Base-by-base conservation (phyloP, 2,797 vertebrate species). In the Petrocephalus sullivani region DNA sequence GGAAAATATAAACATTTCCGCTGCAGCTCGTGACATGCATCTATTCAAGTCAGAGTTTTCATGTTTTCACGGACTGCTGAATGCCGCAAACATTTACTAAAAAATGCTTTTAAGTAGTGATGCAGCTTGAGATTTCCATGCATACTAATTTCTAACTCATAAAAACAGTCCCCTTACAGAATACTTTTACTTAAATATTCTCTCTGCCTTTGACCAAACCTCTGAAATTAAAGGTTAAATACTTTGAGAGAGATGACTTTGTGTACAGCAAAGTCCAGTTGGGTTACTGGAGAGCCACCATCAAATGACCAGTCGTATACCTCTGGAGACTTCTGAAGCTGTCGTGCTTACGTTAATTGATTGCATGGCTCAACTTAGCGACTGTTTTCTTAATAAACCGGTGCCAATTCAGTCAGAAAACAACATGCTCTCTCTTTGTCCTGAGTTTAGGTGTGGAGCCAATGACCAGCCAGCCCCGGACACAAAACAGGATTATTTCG, bases 401-500 rank as follows among this genome's bases (percentile, higher is more conserved):
- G 78, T 61, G 58, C 7, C 1, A 6, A 78, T 46, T 78, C 12
- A 0, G 37, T 87, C 57, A 37, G 8, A 23, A 87, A n/a, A 81
- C 54, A 37, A 1, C 37, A n/a, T 8, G 91, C n/a, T 5, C 41
- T 78, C 3, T 90, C 88, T 92, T 57, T 41, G 90, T 64, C 89
- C 8, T 2, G 41, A 0, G 53, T 87, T 90, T 88, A 94, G 93
- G 92, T 91, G 89, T 92, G 90, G 90, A 89, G 89, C 91, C 90
- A 78, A 60, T 92, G 84, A 92, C 1, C 3, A 91, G 58, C 90
- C 90, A 87, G 91, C 91, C n/a, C 84, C 91, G 89, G 95, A 95
- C 92, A 92, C 92, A 58, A 95, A 95, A 90, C 95, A 94, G 2
- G 90, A 88, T 87, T 92, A 86, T 88, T 93, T 89, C 0, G 90